Evolutionary conservation across 2,888 invertebrate species (phyloP).

Genomic region (Nomada fabriciana): DNA sequence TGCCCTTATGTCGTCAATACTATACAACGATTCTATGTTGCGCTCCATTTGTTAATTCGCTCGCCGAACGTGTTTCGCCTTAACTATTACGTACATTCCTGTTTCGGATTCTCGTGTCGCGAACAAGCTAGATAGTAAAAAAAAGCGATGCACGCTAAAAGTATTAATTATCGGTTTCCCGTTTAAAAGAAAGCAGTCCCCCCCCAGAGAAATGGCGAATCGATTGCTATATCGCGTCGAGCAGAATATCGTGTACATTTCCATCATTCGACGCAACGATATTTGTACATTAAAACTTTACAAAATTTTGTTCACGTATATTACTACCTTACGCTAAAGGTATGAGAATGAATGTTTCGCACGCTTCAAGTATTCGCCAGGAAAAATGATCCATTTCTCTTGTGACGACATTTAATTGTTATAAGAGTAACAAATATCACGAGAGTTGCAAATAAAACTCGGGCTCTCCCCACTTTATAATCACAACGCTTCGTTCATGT

Average conservation of each 20-base stretch:
- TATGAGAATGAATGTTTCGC: neutral
- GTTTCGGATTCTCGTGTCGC: constrained; percentile 15
- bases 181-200: neutral
- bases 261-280: neutral
- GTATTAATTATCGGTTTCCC: neutral
- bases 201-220: constrained; percentile 57
- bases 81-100: constrained; percentile 21
- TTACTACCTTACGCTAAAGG: neutral
- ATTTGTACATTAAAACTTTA: constrained; percentile 13
- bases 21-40: constrained; percentile 43
- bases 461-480: neutral
- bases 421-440: constrained; percentile 26
- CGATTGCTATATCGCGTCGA: neutral
- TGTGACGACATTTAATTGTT: constrained; percentile 12
- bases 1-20: constrained; percentile 55
- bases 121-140: constrained; percentile 10
- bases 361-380: neutral
- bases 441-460: constrained; percentile 11
- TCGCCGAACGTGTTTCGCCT: neutral
- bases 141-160: constrained; percentile 25
- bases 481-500: constrained; percentile 8
- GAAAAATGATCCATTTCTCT: constrained; percentile 51
- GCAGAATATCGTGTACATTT: neutral
- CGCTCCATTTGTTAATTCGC: neutral
- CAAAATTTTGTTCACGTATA: neutral